Percentiles rank a stretch among this genome's conserved stretches.
Evolutionary conservation across 2,888 invertebrate genomes (phyloP).

Genomic region (Meloe dianella): DNA sequence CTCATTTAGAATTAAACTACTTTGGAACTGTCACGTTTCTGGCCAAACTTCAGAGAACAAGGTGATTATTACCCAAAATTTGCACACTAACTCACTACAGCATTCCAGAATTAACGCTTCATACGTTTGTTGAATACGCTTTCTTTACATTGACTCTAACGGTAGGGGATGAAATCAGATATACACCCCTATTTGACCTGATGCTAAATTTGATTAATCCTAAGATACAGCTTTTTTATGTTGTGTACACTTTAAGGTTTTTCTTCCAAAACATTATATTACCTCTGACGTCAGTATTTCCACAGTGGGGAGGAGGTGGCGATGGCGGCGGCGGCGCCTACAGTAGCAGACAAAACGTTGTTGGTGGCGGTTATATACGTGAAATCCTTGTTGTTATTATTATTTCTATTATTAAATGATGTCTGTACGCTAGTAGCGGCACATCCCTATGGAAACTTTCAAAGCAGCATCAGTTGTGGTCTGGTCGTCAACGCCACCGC

Average conservation of each 20-base stretch:
- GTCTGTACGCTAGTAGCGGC: conserved; percentile 7
- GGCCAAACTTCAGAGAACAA: too few relatives aligned
- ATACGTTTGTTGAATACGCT: too few relatives aligned
- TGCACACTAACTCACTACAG: too few relatives aligned
- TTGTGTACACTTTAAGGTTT: too few relatives aligned
- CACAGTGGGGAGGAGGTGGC: not conserved
- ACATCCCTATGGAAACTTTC: conserved; percentile 2
- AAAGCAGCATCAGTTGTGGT: conserved; percentile 1
- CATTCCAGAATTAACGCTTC: too few relatives aligned
- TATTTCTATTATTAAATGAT: not conserved
- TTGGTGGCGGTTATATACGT: not conserved
- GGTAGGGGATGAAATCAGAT: too few relatives aligned
- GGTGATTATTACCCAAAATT: too few relatives aligned
- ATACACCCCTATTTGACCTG: too few relatives aligned
- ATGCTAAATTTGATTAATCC: not conserved
- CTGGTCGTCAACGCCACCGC: not conserved
- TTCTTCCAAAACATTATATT: not conserved
- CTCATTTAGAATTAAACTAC: too few relatives aligned
- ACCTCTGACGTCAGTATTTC: not conserved
- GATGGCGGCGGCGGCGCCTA: not conserved
- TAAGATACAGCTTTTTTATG: not conserved
- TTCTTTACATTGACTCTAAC: too few relatives aligned
- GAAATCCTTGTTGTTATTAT: not conserved
- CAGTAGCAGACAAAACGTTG: not conserved
- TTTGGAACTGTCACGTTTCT: too few relatives aligned